A percentile compares a stretch with the other conserved stretches of the same genome.
These are phyloP conservation scores for Scolopax rusticola DNA, from an alignment of 2,797 vertebrate genomes.

Conservation along the genomic window DNA sequence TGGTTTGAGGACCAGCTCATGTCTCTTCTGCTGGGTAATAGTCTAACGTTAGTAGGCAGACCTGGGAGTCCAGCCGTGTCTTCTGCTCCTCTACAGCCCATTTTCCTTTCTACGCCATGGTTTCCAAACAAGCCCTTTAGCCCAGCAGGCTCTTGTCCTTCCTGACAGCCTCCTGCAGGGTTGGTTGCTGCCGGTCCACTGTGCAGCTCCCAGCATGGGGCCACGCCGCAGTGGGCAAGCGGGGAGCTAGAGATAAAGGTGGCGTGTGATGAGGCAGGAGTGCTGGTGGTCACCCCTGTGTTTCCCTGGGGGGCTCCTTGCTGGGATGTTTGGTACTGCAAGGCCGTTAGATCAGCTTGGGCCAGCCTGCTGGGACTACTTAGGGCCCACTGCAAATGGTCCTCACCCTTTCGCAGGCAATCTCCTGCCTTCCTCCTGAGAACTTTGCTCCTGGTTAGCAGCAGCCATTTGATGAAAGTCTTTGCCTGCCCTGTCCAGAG, in stretches of 20 bases:
- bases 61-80: fast-evolving
- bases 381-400: not conserved
- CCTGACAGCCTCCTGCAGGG: not conserved
- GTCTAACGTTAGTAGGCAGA: not conserved
- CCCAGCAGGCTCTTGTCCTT: not conserved
- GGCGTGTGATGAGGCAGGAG: not conserved
- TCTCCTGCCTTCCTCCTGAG: not conserved
- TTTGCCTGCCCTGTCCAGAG: not conserved
- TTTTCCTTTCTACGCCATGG: not conserved
- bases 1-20: not conserved
- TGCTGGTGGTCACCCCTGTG: not conserved
- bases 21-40: not conserved
- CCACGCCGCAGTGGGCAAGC: not conserved
- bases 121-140: not conserved
- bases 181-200: not conserved
- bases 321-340: not conserved
- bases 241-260: not conserved
- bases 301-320: not conserved
- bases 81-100: not conserved
- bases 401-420: not conserved
- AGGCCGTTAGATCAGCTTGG: not conserved
- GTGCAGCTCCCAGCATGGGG: not conserved
- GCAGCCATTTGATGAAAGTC: not conserved
- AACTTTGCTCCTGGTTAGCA: not conserved
- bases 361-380: not conserved